Evolutionary conservation across 2,797 vertebrate species (phyloP).

Genomic region (Setipinna tenuifilis): DNA sequence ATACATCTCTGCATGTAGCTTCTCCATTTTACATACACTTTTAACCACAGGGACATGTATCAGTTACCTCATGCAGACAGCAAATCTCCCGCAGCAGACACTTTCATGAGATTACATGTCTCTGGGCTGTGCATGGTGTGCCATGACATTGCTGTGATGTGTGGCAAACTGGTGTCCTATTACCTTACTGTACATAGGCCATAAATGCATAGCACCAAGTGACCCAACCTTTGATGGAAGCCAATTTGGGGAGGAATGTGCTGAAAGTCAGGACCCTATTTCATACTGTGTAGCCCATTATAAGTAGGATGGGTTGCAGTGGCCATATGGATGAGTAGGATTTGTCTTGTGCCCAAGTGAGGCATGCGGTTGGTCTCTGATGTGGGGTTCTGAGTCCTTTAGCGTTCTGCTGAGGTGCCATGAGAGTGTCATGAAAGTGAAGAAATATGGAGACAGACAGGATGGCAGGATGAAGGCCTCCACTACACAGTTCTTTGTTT

Average conservation of each 20-base stretch:
- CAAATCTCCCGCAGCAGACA: slow-evolving; percentile 28
- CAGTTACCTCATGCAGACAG: slow-evolving; percentile 54
- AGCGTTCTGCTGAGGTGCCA: no score
- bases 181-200: slow-evolving; percentile 5
- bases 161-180: slow-evolving; percentile 12
- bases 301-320: slow-evolving; percentile 45
- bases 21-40: neutral
- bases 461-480: neutral
- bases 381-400: neutral
- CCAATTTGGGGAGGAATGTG: slow-evolving; percentile 40
- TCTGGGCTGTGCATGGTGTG: neutral
- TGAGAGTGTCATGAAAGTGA: neutral
- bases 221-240: neutral
- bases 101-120: slow-evolving; percentile 22
- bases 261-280: slow-evolving; percentile 70
- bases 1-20: neutral
- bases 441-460: neutral
- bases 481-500: neutral
- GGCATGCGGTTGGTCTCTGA: slow-evolving; percentile 18
- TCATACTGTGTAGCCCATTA: neutral
- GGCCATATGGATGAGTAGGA: slow-evolving; percentile 10
- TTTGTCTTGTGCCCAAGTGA: slow-evolving; percentile 8
- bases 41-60: slow-evolving; percentile 52
- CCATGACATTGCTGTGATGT: neutral
- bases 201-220: slow-evolving; percentile 31